Evolutionary conservation across 2,113 vertebrate species (phyloP).

Genomic region (Aspiorhynchus laticeps): DNA sequence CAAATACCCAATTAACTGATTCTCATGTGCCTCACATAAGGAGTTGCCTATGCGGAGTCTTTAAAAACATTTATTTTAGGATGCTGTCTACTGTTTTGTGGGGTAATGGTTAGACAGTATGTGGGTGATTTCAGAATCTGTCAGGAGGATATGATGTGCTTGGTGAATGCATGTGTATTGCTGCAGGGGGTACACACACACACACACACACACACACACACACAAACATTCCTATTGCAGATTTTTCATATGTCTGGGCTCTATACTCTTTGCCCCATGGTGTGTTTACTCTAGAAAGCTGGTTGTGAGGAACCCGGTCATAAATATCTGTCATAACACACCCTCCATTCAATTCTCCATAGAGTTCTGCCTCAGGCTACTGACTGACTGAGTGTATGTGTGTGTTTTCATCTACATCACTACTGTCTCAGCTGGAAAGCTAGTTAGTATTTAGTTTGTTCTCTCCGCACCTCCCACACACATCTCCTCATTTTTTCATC

Average conservation of each 20-base stretch:
- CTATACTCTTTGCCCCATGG: conserved; percentile 49
- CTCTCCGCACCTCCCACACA: conserved; percentile 54
- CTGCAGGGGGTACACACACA: conserved; percentile 10
- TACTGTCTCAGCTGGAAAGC: conserved; percentile 49
- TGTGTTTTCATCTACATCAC: conserved; percentile 40
- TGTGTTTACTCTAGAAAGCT: conserved; percentile 53
- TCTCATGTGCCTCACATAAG: not conserved
- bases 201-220: conserved; percentile 13
- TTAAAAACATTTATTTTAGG: not conserved
- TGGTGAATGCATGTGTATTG: conserved; percentile 11
- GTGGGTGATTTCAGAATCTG: conserved; percentile 22
- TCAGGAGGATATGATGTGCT: conserved; percentile 4
- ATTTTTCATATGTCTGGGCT: conserved; percentile 37
- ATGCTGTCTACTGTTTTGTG: not conserved
- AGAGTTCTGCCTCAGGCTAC: conserved; percentile 30
- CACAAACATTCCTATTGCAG: conserved; percentile 13
- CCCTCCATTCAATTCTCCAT: conserved; percentile 53
- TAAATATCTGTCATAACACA: conserved; percentile 67
- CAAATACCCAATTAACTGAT: not conserved
- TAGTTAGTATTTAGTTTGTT: conserved; percentile 62
- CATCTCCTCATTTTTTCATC: conserved; percentile 56
- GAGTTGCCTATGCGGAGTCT: not conserved
- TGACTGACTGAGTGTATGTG: conserved; percentile 40
- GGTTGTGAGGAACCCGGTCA: conserved; percentile 57
- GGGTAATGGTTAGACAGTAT: not conserved